Evolutionary conservation across 2,888 invertebrate species (phyloP).

Genomic region (Epinotia ramella): DNA sequence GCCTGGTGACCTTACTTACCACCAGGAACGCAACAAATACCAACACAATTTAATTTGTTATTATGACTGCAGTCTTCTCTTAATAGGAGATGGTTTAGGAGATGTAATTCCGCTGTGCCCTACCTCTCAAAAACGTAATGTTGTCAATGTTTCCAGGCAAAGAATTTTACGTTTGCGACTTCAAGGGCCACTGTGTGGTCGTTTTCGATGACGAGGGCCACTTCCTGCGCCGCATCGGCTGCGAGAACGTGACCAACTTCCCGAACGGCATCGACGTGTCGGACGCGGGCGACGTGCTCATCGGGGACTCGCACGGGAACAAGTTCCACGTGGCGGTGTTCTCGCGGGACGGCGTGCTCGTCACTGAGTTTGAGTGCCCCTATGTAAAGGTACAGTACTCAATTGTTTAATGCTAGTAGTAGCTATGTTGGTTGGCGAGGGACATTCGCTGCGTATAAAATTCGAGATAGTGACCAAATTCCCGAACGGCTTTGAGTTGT

Average conservation of each 20-base stretch:
- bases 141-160: slow-evolving; percentile 86
- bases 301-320: slow-evolving; percentile 99
- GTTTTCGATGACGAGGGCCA: slow-evolving; percentile 97
- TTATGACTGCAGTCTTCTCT: too few species aligned
- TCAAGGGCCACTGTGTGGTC: slow-evolving; percentile 98
- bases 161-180: slow-evolving; percentile 98
- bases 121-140: too few species aligned
- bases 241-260: slow-evolving; percentile 97
- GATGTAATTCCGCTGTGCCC: too few species aligned
- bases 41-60: too few species aligned
- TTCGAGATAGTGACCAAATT: slow-evolving; percentile 91
- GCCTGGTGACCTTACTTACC: too few species aligned
- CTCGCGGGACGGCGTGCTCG: slow-evolving; percentile 93
- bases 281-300: slow-evolving; percentile 97
- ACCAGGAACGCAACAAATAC: too few species aligned
- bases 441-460: too few species aligned
- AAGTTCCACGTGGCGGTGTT: slow-evolving; percentile 99
- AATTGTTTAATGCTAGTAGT: too few species aligned
- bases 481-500: slow-evolving; percentile 99
- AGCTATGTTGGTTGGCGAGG: too few species aligned
- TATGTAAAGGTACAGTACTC: slow-evolving; percentile 93
- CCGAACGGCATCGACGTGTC: slow-evolving; percentile 99
- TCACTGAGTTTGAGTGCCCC: slow-evolving; percentile 98
- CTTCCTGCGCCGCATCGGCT: slow-evolving; percentile 96
- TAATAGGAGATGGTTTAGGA: too few species aligned